phyloP scores from a whole-genome alignment of 2,888 invertebrate species.

The Panzeria rudis region DNA sequence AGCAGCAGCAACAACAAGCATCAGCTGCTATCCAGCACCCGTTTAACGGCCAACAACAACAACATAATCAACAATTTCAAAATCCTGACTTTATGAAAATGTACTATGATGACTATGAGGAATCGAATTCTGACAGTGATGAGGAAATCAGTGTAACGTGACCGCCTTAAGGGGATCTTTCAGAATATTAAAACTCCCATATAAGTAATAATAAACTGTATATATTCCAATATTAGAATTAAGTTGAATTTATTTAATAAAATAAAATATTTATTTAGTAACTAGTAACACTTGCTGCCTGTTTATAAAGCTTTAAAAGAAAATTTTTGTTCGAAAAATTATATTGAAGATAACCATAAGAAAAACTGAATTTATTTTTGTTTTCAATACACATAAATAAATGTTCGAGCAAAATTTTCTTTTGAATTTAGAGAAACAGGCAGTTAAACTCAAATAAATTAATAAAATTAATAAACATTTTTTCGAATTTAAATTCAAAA shows the following conservation, averaged over 20 bases:
- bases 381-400: background rate
- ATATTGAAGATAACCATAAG: background rate
- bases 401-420: background rate
- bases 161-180: constrained; percentile 84
- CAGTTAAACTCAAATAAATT: constrained; percentile 28
- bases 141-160: constrained; percentile 95
- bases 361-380: background rate
- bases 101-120: constrained; percentile 84
- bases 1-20: constrained; percentile 78
- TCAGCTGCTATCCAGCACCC: constrained; percentile 73
- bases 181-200: background rate
- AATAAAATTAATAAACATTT: constrained; percentile 56
- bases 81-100: constrained; percentile 82
- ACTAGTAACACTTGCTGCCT: constrained; percentile 29
- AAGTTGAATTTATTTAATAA: constrained; percentile 42
- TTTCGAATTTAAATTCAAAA: constrained; percentile 81
- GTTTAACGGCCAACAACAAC: constrained; percentile 60
- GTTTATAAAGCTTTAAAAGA: background rate
- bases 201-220: constrained; percentile 53
- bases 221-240: constrained; percentile 37
- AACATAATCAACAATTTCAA: constrained; percentile 76
- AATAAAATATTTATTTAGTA: constrained; percentile 48
- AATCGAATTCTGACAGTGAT: constrained; percentile 88
- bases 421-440: background rate
- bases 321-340: background rate